These are phyloP conservation scores for Steinernema scapterisci DNA, from an alignment of 2,888 invertebrate genomes.

Conservation along the genomic window DNA sequence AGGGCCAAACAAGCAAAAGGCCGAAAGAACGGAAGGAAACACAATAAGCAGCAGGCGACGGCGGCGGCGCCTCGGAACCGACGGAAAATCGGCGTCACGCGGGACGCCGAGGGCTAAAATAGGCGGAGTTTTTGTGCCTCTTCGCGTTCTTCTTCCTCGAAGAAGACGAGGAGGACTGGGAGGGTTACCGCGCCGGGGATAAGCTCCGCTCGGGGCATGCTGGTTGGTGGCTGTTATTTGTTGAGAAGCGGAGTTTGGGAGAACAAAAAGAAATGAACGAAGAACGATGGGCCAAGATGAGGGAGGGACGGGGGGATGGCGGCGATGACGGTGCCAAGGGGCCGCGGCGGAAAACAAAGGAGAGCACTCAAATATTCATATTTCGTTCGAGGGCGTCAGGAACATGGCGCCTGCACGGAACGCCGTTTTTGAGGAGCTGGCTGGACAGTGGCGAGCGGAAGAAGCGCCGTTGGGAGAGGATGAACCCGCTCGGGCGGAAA, in stretches of 20 bases:
- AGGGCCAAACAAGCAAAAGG: conserved; percentile 27
- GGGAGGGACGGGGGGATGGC: conserved; percentile 4
- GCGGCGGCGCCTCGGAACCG: conserved; percentile 30
- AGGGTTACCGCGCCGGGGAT: conserved; percentile 6
- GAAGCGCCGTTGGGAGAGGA: conserved; percentile 1
- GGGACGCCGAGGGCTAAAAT: conserved; percentile 2
- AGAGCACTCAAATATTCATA: conserved; percentile 31
- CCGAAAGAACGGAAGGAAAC: conserved; percentile 24
- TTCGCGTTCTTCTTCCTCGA: background rate
- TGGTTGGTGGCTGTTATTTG: background rate
- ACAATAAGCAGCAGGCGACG: conserved; percentile 29
- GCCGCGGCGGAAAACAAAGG: conserved; percentile 31
- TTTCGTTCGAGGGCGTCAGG: background rate
- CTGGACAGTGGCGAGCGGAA: conserved; percentile 1
- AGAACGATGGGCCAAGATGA: conserved; percentile 9
- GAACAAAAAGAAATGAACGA: conserved; percentile 18
- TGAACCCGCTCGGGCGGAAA: conserved; percentile 15
- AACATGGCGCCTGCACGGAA: background rate
- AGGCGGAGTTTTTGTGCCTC: conserved; percentile 21
- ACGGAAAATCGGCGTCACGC: conserved; percentile 28
- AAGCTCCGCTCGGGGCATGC: background rate
- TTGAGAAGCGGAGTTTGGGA: conserved; percentile 8
- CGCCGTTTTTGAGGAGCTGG: background rate
- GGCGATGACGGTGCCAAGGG: conserved; percentile 21
- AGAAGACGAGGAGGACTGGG: background rate